Conservation (phyloP, 2,888 invertebrate species). For the Caenorhabditis japonica region DNA sequence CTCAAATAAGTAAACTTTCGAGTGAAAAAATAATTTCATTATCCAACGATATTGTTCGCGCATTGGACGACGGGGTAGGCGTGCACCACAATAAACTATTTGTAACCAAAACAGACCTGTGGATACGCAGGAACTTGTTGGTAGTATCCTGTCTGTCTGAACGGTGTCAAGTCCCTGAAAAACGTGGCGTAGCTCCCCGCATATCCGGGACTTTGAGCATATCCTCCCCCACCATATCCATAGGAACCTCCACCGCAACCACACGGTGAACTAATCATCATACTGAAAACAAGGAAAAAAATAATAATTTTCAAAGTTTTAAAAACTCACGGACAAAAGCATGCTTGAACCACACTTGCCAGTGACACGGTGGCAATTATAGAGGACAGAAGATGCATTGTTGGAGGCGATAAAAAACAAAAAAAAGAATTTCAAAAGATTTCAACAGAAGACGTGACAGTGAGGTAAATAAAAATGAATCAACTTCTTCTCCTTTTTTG, state of each 20-base stretch:
- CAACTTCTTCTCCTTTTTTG: conserved; percentile 31
- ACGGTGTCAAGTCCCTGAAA: conserved; percentile 54
- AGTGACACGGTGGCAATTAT: conserved; percentile 5
- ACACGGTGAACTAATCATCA: conserved; percentile 37
- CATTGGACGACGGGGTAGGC: no score
- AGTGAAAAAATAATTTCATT: no score
- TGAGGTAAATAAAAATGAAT: conserved; percentile 3
- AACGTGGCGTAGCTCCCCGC: conserved; percentile 38
- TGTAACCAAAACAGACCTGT: no score
- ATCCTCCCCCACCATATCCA: conserved; percentile 30
- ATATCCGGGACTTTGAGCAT: background rate
- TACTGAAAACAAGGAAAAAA: conserved; percentile 18
- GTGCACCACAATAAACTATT: no score
- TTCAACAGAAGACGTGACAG: background rate
- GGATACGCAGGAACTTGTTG: conserved; percentile 25
- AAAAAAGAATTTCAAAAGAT: background rate
- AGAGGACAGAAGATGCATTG: conserved; percentile 4
- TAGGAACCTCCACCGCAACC: conserved; percentile 49
- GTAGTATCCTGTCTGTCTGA: conserved; percentile 32
- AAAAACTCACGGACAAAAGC: conserved; percentile 48
- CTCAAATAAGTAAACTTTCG: no score
- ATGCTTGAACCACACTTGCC: conserved; percentile 13
- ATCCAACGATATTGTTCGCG: no score
- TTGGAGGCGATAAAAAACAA: no score
- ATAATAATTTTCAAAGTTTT: no score